phyloP scores from a whole-genome alignment of 2,113 vertebrate genomes.

The Larimichthys crocea region DNA sequence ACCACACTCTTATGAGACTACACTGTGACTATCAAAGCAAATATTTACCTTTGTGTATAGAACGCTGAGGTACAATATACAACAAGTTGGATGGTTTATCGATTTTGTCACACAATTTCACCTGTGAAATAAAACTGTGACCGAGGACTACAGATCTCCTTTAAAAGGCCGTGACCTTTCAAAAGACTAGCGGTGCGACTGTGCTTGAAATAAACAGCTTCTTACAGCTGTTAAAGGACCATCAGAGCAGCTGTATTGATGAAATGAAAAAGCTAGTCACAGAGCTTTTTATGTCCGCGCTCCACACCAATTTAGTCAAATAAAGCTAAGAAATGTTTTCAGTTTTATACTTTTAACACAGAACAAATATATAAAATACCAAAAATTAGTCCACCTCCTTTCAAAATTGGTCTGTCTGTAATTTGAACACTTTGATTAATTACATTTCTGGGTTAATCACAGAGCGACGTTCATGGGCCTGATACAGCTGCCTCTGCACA shows the following conservation, averaged over 20 bases:
- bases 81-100: background rate
- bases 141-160: slow-evolving; percentile 24
- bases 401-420: background rate
- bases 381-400: too few species aligned
- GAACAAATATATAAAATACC: background rate
- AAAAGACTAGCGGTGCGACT: slow-evolving; percentile 27
- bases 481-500: background rate
- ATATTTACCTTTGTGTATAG: slow-evolving; percentile 37
- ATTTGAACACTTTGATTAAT: background rate
- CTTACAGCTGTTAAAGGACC: slow-evolving; percentile 20
- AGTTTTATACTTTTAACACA: background rate
- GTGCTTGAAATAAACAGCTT: slow-evolving; percentile 37
- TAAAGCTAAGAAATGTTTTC: background rate
- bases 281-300: slow-evolving; percentile 3
- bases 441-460: background rate
- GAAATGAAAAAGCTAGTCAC: background rate
- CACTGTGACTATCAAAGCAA: slow-evolving; percentile 55
- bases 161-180: slow-evolving; percentile 59
- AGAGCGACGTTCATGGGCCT: background rate
- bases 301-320: background rate
- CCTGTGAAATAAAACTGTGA: slow-evolving; percentile 33
- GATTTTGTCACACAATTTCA: slow-evolving; percentile 19
- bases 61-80: background rate
- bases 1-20: slow-evolving; percentile 37
- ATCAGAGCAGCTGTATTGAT: slow-evolving; percentile 18